Percentiles rank a stretch among this genome's conserved stretches.
Conservation (phyloP, 1,140 invertebrate genomes). For the Drosophila erecta region DNA sequence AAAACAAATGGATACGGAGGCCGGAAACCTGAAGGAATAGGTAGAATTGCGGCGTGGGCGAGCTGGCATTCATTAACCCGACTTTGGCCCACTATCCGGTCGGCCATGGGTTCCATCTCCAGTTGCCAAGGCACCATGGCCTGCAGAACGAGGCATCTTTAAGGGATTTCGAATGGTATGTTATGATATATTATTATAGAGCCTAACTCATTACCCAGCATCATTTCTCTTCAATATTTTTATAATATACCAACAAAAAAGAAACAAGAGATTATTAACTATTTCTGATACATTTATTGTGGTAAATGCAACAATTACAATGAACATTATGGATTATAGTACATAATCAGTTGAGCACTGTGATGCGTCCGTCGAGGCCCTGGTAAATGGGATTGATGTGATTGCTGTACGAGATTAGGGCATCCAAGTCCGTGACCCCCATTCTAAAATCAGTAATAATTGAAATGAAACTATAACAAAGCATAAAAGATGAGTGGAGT, state of each 20-base stretch:
- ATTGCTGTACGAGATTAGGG: conserved; percentile 60
- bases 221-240: not conserved
- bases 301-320: not conserved
- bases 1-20: conserved; percentile 83
- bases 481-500: not conserved
- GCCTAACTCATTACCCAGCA: no score
- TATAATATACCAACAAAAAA: no score
- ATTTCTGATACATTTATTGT: conserved; percentile 3
- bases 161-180: not conserved
- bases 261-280: not conserved
- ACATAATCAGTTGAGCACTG: conserved; percentile 45
- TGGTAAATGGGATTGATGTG: conserved; percentile 69
- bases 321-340: not conserved
- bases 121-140: conserved; percentile 87
- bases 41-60: conserved; percentile 22
- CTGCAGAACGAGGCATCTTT: conserved; percentile 55
- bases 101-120: conserved; percentile 86
- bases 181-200: not conserved
- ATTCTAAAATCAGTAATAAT: conserved; percentile 29
- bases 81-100: conserved; percentile 86
- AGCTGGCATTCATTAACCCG: conserved; percentile 86
- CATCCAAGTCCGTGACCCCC: conserved; percentile 68
- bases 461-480: not conserved
- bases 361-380: conserved; percentile 84
- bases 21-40: conserved; percentile 88